Base-by-base conservation (phyloP, 2,797 vertebrate genomes). In the Anolis apletophallus region DNA sequence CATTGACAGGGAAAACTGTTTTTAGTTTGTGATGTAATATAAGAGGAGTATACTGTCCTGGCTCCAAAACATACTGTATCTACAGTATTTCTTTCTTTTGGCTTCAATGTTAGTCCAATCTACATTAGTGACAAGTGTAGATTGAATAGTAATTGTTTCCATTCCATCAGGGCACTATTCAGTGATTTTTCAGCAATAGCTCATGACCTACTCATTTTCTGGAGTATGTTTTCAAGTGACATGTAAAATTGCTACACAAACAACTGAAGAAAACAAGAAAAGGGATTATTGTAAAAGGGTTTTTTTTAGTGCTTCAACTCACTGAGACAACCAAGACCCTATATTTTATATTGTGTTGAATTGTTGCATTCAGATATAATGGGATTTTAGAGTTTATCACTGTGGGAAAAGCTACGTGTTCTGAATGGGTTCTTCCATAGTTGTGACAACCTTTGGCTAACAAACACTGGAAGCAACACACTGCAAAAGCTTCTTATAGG, bases 11-110 rank as follows among this genome's bases (percentile, higher is more conserved):
- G 19, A 0, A 9, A 1, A 46, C 55, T 61, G 3, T 74, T 1
- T 6, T 61, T 34, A 4, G 23, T 21, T 74, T 69, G 68, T 80
- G 67, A 21, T 86, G 74, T 89, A 81, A 61, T 11, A 26, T 9
- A 0, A 0, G 19, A 36, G 10, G 7, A 1, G 16, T 73, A 40
- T 85, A 72, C 9, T 5, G 13, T 13, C 19, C 23, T 46, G 9
- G 11, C 40, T 23, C 5, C 40, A 76, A 50, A 84, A 81, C 71
- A 87, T 46, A 46, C 40, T 74, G n/a, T n/a, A 2, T 59, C 84
- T 91, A 54, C 1, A 81, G 73, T 72, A 10, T 7, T 85, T 54
- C 85, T 86, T 19, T 17, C 85, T 87, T 87, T 87, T 86, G 50
- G 83, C 88, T 92, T 73, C 40, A 46, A 1, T 76, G 29, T 78